Evolutionary conservation across 2,888 invertebrate species (phyloP).

Genomic region (Plebejus argus): DNA sequence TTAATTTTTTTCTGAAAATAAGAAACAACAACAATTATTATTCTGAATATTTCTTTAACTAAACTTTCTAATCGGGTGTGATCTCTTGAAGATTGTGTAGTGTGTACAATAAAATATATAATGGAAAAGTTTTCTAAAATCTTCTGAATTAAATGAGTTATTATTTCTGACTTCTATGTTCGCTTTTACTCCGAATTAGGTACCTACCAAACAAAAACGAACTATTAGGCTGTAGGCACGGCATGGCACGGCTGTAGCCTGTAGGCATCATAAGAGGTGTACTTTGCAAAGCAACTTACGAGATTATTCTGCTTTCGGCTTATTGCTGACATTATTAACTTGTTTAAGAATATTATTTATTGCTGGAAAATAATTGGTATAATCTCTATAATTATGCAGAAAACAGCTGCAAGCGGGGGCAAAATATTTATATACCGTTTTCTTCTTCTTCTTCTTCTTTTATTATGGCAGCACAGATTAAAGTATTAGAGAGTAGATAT

Average conservation of each 20-base stretch:
- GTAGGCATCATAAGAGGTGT: no score
- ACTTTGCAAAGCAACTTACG: slow-evolving; percentile 38
- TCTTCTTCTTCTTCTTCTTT: no score
- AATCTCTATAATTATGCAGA: no score
- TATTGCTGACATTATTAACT: slow-evolving; percentile 36
- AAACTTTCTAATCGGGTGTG: neutral
- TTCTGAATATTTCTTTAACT: neutral
- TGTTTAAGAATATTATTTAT: neutral
- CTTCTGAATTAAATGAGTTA: neutral
- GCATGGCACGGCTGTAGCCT: no score
- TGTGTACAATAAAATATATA: neutral
- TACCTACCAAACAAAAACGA: no score
- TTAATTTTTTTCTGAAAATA: slow-evolving; percentile 83
- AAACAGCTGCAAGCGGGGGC: no score
- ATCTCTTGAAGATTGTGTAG: neutral
- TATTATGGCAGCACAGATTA: no score
- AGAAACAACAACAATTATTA: neutral
- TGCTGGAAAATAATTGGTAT: no score
- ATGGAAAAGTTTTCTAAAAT: neutral
- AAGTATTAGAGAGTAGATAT: no score
- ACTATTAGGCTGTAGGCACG: no score
- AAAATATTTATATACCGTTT: no score
- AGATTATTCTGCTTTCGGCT: slow-evolving; percentile 45
- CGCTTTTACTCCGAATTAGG: neutral
- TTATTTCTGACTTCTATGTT: neutral